phyloP scores from a whole-genome alignment of 2,113 vertebrate genomes.

The Dipodomys merriami region DNA sequence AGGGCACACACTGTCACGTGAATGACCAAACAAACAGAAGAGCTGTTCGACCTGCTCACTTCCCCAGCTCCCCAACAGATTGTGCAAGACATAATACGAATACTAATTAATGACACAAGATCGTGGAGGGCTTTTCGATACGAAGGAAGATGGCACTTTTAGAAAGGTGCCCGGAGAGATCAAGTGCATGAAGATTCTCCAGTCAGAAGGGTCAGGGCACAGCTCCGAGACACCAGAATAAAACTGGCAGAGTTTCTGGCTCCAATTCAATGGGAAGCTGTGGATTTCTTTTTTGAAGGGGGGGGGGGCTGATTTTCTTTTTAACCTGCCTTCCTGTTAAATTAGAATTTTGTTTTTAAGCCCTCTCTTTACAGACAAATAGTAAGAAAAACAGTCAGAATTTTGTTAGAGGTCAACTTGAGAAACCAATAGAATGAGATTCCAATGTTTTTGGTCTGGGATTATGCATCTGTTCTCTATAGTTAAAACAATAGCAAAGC shows the following conservation, averaged over 20 bases:
- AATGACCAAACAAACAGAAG: conserved; percentile 87
- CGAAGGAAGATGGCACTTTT: conserved; percentile 84
- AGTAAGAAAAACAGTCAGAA: conserved; percentile 55
- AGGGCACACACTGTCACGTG: conserved; percentile 75
- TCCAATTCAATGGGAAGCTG: conserved; percentile 77
- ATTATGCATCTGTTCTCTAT: neutral
- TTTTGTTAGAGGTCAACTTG: conserved; percentile 31
- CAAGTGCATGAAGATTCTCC: conserved; percentile 80
- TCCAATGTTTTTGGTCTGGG: neutral
- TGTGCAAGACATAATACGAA: conserved; percentile 92
- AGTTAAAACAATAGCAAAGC: neutral
- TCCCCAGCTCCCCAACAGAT: conserved; percentile 89
- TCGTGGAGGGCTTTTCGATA: conserved; percentile 89
- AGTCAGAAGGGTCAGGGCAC: conserved; percentile 82
- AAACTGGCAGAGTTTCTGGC: conserved; percentile 83
- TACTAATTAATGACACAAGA: conserved; percentile 90
- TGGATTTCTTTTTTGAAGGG: neutral
- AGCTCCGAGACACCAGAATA: conserved; percentile 73
- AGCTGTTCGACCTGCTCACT: conserved; percentile 87
- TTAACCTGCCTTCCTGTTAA: conserved; percentile 51
- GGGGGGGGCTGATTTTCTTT: conserved; percentile 21
- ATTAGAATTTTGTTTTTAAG: conserved; percentile 33
- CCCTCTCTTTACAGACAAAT: conserved; percentile 34
- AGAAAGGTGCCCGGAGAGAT: conserved; percentile 81
- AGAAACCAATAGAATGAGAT: neutral